phyloP scores from a whole-genome alignment of 1,140 invertebrate genomes.

The Formica selysi region DNA sequence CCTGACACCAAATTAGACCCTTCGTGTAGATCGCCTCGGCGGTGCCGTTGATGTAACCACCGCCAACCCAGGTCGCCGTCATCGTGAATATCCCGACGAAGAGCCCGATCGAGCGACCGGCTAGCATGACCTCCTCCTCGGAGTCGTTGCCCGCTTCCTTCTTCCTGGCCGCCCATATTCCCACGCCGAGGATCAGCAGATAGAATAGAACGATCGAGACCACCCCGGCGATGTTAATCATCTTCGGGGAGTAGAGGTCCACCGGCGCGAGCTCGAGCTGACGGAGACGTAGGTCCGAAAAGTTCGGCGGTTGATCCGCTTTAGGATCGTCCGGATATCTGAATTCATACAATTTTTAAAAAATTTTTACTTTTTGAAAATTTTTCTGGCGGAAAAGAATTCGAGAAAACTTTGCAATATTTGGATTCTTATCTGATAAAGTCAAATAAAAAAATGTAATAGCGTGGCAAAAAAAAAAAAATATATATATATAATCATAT shows the following conservation, averaged over 20 bases:
- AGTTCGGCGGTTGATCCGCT: slow-evolving; percentile 81
- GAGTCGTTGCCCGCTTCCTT: slow-evolving; percentile 94
- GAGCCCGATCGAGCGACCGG: slow-evolving; percentile 97
- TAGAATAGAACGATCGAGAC: slow-evolving; percentile 98
- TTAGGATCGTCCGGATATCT: slow-evolving; percentile 83
- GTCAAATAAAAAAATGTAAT: background rate
- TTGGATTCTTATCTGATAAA: background rate
- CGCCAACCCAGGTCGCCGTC: slow-evolving; percentile 99
- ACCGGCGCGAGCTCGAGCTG: slow-evolving; percentile 83
- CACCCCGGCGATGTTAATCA: slow-evolving; percentile 96
- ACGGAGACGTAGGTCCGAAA: slow-evolving; percentile 82
- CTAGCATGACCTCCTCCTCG: slow-evolving; percentile 98
- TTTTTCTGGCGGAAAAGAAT: background rate
- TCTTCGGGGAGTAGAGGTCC: slow-evolving; percentile 87
- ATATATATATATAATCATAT: background rate
- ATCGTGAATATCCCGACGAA: slow-evolving; percentile 99
- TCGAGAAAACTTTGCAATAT: background rate
- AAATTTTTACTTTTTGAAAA: background rate
- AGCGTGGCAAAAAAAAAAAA: background rate
- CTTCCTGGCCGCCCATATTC: slow-evolving; percentile 98
- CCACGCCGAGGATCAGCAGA: slow-evolving; percentile 95
- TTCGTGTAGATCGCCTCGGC: slow-evolving; percentile 97
- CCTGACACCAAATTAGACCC: slow-evolving; percentile 98
- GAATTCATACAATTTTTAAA: slow-evolving; percentile 19
- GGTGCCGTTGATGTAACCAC: slow-evolving; percentile 99